These are phyloP conservation scores for Venustaconcha ellipsiformis DNA, from an alignment of 1,140 invertebrate species.

Conservation along the genomic window DNA sequence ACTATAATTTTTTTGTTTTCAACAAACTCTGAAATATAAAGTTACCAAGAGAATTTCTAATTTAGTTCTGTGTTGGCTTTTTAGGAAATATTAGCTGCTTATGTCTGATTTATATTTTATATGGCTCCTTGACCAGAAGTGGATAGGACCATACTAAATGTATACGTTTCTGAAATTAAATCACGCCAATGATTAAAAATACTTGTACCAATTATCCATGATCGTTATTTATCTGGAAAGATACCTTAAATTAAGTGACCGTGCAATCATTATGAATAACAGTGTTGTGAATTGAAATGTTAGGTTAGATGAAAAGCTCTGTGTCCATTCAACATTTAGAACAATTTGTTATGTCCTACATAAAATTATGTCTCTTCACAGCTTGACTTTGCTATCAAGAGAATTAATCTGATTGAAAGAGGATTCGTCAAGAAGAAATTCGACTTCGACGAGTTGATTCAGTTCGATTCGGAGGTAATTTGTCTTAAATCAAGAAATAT, in stretches of 20 bases:
- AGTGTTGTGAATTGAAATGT: neutral
- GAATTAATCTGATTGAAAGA: conserved; percentile 41
- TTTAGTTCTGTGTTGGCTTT: too few species aligned
- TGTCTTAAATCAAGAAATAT: neutral
- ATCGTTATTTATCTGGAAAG: neutral
- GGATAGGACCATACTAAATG: too few species aligned
- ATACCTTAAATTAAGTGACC: neutral
- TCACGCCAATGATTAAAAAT: neutral
- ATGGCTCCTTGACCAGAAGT: too few species aligned
- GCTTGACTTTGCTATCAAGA: conserved; percentile 45
- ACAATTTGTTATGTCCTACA: neutral
- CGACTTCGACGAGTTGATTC: conserved; percentile 29
- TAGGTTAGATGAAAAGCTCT: neutral
- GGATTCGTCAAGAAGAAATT: conserved; percentile 44
- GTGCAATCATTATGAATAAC: neutral
- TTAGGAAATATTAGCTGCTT: too few species aligned
- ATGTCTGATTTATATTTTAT: too few species aligned
- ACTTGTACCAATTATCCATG: neutral
- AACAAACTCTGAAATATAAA: too few species aligned
- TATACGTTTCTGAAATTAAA: too few species aligned
- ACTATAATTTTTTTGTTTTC: too few species aligned
- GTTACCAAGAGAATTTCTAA: too few species aligned
- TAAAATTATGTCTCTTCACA: conserved; percentile 14
- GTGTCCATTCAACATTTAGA: neutral
- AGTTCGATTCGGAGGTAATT: conserved; percentile 48